A percentile compares a stretch with the other conserved stretches of the same genome.
Conservation (phyloP, 2,113 vertebrate species). For the Indri indri region DNA sequence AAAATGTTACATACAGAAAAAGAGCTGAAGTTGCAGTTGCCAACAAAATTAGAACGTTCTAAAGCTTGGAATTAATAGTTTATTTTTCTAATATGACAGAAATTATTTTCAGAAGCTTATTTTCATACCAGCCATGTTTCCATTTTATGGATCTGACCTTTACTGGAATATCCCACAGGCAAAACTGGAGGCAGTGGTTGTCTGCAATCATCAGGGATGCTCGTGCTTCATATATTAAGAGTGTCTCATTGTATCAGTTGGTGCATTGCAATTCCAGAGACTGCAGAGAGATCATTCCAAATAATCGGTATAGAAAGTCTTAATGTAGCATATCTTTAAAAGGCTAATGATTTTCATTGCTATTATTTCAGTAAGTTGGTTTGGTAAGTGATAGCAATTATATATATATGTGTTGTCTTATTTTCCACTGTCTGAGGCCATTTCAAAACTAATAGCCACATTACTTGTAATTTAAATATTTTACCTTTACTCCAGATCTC, state of each 20-base stretch:
- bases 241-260: background rate
- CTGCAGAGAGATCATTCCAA: background rate
- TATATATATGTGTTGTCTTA: background rate
- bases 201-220: background rate
- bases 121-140: slow-evolving; percentile 58
- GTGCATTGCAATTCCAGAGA: background rate
- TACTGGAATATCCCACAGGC: slow-evolving; percentile 57
- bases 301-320: background rate
- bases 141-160: slow-evolving; percentile 66
- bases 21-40: background rate
- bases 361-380: background rate
- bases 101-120: slow-evolving; percentile 71
- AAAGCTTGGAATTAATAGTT: slow-evolving; percentile 50
- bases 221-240: background rate
- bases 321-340: background rate
- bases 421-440: background rate
- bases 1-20: background rate
- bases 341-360: background rate
- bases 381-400: background rate
- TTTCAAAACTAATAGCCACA: background rate
- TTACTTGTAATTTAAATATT: background rate
- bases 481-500: background rate
- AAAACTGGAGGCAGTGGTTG: slow-evolving; percentile 33
- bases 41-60: slow-evolving; percentile 50
- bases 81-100: slow-evolving; percentile 61